Percentiles rank a stretch among this genome's conserved stretches.
phyloP scores from a whole-genome alignment of 1,140 invertebrate species.

The Dryas iulia region DNA sequence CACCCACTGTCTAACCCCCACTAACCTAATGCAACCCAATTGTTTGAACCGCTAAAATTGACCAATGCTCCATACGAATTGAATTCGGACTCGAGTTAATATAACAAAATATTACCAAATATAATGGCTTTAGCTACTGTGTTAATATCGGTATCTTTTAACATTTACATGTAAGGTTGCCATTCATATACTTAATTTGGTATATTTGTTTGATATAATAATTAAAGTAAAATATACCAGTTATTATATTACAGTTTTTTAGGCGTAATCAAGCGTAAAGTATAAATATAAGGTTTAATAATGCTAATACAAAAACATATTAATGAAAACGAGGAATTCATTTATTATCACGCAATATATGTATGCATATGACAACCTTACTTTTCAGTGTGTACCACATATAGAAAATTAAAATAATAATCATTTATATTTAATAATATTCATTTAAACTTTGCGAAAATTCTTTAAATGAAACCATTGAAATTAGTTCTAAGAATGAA shows the following conservation, averaged over 20 bases:
- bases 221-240: neutral
- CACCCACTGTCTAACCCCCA: constrained; percentile 59
- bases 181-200: constrained; percentile 47
- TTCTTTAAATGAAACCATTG: constrained; percentile 19
- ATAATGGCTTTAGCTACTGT: neutral
- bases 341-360: neutral
- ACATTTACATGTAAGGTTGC: constrained; percentile 63
- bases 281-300: neutral
- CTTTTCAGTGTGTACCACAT: constrained; percentile 27
- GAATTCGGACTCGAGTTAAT: constrained; percentile 41
- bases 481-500: neutral
- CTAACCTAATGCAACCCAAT: constrained; percentile 48
- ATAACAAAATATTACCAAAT: neutral
- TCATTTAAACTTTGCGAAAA: constrained; percentile 45
- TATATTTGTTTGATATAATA: neutral
- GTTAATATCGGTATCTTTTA: constrained; percentile 46
- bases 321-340: neutral
- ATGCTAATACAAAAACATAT: neutral
- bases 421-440: neutral
- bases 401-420: constrained; percentile 12
- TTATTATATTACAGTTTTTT: too few species aligned
- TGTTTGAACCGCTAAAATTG: constrained; percentile 56
- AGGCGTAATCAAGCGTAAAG: too few species aligned
- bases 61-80: constrained; percentile 41
- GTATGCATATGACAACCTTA: constrained; percentile 69